Conservation (phyloP, 2,797 vertebrate genomes). For the Gorsachius magnificus region DNA sequence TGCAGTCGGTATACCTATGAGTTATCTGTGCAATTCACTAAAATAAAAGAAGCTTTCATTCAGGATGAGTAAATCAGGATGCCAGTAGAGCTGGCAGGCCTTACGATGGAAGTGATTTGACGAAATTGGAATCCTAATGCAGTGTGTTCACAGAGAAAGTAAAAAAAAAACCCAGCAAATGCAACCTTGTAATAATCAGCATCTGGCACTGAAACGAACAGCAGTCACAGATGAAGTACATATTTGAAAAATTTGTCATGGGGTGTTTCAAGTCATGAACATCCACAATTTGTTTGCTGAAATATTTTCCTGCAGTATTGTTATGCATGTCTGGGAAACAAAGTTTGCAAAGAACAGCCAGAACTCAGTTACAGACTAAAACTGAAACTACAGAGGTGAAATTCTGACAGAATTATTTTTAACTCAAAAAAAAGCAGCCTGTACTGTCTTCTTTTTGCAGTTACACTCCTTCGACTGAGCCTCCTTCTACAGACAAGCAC, state of each 20-base stretch:
- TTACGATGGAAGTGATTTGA: neutral
- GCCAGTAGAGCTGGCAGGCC: neutral
- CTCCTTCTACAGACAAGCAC: neutral
- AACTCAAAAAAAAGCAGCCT: neutral
- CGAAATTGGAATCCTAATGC: neutral
- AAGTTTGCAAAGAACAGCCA: neutral
- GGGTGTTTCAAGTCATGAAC: constrained; percentile 28
- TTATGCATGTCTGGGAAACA: neutral
- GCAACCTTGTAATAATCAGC: constrained; percentile 6
- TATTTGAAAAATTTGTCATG: constrained; percentile 34
- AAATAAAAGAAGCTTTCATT: constrained; percentile 3
- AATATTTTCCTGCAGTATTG: neutral
- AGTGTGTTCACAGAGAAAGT: neutral
- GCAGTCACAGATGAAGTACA: constrained; percentile 14
- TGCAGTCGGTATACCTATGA: neutral
- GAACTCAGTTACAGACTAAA: neutral
- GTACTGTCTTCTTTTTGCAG: too few species aligned
- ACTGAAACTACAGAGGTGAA: neutral
- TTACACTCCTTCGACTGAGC: neutral
- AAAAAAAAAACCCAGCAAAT: neutral
- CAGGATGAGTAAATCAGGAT: neutral
- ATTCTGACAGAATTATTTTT: neutral
- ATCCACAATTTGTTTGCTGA: constrained; percentile 1
- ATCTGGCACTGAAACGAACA: constrained; percentile 16
- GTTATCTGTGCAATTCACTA: neutral